phyloP scores from a whole-genome alignment of 2,797 vertebrate species.

The Perodicticus potto region DNA sequence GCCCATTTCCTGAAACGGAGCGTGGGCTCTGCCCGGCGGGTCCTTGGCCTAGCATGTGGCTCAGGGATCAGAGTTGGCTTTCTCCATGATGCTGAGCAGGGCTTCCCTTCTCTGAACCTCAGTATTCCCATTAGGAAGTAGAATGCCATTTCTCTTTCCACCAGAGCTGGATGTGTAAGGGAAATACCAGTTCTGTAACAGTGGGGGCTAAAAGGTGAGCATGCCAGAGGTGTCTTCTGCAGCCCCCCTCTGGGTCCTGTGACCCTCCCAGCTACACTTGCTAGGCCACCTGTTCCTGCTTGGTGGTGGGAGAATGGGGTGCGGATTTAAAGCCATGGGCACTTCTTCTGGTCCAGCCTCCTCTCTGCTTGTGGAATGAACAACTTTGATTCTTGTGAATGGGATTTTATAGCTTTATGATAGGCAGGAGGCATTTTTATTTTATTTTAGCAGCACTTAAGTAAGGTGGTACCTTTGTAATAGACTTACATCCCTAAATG shows the following conservation, averaged over 20 bases:
- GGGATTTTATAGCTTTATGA: not conserved
- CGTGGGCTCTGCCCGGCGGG: not conserved
- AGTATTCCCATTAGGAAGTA: not conserved
- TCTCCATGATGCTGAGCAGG: not conserved
- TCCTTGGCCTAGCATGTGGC: not conserved
- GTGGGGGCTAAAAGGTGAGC: not conserved
- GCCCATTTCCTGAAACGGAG: constrained; percentile 27
- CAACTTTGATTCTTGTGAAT: not conserved
- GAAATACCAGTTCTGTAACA: not conserved
- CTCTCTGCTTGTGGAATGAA: not conserved
- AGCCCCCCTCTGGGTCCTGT: not conserved
- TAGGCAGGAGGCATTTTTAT: not conserved
- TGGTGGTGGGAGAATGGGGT: too few relatives aligned
- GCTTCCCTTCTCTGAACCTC: not conserved
- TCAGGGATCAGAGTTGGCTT: not conserved
- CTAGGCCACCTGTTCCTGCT: not conserved
- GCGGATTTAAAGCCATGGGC: not conserved
- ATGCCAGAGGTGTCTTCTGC: not conserved
- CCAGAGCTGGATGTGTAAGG: not conserved
- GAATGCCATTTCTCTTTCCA: not conserved
- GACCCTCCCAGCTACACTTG: not conserved
- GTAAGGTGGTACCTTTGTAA: not conserved
- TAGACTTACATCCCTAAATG: constrained; percentile 2
- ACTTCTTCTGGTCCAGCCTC: not conserved
- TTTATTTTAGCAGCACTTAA: not conserved